Conservation (phyloP, 2,797 vertebrate genomes). For the Chelmon rostratus region DNA sequence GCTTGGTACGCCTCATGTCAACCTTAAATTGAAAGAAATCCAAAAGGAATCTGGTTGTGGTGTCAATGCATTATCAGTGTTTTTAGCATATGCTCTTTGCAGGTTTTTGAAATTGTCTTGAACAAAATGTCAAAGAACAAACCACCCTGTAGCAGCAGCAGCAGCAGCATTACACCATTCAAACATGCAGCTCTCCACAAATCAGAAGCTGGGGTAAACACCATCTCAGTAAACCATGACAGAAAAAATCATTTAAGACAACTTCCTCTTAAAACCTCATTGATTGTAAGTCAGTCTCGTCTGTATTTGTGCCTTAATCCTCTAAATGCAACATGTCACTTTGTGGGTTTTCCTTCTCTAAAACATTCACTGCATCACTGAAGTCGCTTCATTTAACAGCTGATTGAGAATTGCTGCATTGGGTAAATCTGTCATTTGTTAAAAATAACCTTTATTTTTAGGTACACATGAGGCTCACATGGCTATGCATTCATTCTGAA, state of each 20-base stretch:
- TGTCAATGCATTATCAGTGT: neutral
- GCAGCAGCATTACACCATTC: neutral
- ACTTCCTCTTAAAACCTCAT: neutral
- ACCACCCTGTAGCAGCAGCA: neutral
- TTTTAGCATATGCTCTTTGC: neutral
- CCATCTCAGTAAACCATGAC: neutral
- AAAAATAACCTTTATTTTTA: neutral
- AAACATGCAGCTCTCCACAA: neutral
- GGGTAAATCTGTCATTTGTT: neutral
- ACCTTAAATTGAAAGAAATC: neutral
- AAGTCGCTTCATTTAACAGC: neutral
- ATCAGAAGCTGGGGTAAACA: neutral
- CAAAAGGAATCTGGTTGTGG: neutral
- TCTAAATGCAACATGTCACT: no score
- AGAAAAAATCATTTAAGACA: neutral
- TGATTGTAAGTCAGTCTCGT: no score
- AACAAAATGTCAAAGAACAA: neutral
- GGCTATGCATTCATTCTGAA: neutral
- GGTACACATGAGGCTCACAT: neutral
- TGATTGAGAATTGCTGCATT: neutral
- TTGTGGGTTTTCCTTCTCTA: neutral
- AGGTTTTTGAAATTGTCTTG: neutral
- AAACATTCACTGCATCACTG: neutral
- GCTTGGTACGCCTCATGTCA: fast-evolving
- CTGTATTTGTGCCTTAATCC: neutral